Percentiles rank a stretch among this genome's conserved stretches.
phyloP scores from a whole-genome alignment of 2,888 invertebrate species.

The Lasioglossum pauxillum region DNA sequence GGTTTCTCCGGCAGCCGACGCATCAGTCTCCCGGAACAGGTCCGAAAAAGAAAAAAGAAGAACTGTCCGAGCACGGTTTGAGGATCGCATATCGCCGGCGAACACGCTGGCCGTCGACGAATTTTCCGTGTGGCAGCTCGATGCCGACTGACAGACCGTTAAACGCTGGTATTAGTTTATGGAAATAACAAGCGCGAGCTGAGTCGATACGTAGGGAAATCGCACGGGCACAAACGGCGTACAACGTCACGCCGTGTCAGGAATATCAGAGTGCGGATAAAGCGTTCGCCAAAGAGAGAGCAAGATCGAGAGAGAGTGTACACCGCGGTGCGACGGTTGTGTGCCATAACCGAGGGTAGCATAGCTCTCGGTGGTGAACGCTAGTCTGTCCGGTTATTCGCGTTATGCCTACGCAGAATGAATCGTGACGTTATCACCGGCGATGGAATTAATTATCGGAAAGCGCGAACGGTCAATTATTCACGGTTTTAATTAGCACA shows the following conservation, averaged over 20 bases:
- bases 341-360: neutral
- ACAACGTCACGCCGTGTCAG: slow-evolving; percentile 49
- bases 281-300: slow-evolving; percentile 15
- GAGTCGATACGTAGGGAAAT: slow-evolving; percentile 53
- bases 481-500: slow-evolving; percentile 74
- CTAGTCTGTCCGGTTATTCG: slow-evolving; percentile 22
- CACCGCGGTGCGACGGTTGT: neutral
- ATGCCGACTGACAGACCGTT: slow-evolving; percentile 38
- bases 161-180: slow-evolving; percentile 59
- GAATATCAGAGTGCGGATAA: slow-evolving; percentile 60
- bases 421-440: slow-evolving; percentile 70
- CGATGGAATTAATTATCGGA: slow-evolving; percentile 77
- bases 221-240: slow-evolving; percentile 33
- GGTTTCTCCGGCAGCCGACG: neutral
- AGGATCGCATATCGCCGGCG: neutral
- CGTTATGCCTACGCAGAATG: slow-evolving; percentile 61
- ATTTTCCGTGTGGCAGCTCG: slow-evolving; percentile 3
- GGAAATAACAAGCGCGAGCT: slow-evolving; percentile 36
- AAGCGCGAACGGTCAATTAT: slow-evolving; percentile 74
- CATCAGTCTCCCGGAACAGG: neutral
- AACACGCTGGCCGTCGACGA: neutral
- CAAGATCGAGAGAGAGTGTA: neutral
- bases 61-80: neutral
- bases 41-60: neutral
- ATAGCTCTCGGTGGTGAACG: neutral